A percentile compares a stretch with the other conserved stretches of the same genome.
Conservation (phyloP, 2,113 vertebrate species). For the Hepsetus odoe region DNA sequence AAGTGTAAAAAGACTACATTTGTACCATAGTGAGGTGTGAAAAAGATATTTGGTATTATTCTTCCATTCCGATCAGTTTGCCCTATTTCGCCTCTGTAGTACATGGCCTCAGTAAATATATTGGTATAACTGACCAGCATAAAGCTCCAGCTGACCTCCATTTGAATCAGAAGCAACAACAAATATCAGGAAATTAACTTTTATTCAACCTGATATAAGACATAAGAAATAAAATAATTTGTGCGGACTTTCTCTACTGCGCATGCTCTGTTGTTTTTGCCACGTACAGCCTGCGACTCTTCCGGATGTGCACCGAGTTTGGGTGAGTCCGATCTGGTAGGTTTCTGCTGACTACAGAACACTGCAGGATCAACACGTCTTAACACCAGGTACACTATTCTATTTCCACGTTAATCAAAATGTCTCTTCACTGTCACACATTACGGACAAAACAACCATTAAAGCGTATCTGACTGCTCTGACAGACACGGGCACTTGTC, state of each 20-base stretch:
- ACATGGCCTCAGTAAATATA: too few relatives aligned
- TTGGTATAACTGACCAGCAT: too few relatives aligned
- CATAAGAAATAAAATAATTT: too few relatives aligned
- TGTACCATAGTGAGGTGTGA: too few relatives aligned
- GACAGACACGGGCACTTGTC: conserved; percentile 18
- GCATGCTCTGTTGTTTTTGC: conserved; percentile 68
- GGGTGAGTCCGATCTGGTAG: conserved; percentile 52
- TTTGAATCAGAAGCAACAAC: too few relatives aligned
- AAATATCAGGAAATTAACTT: too few relatives aligned
- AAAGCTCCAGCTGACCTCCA: too few relatives aligned
- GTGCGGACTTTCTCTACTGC: conserved; percentile 51
- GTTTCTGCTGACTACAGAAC: conserved; percentile 56
- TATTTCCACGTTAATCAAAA: background rate
- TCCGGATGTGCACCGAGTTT: conserved; percentile 67
- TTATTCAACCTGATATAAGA: too few relatives aligned
- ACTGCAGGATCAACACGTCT: conserved; percentile 53
- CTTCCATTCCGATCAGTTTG: too few relatives aligned
- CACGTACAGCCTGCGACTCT: conserved; percentile 73
- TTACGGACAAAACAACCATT: background rate
- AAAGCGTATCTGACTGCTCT: background rate
- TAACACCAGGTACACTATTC: conserved; percentile 26
- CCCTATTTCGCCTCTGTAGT: too few relatives aligned
- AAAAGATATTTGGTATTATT: too few relatives aligned
- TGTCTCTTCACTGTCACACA: background rate
- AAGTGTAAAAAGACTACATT: too few relatives aligned